Percentiles rank a stretch among this genome's conserved stretches.
Conservation (phyloP, 2,113 vertebrate genomes). For the Calyptommatus sinebrachiatus region DNA sequence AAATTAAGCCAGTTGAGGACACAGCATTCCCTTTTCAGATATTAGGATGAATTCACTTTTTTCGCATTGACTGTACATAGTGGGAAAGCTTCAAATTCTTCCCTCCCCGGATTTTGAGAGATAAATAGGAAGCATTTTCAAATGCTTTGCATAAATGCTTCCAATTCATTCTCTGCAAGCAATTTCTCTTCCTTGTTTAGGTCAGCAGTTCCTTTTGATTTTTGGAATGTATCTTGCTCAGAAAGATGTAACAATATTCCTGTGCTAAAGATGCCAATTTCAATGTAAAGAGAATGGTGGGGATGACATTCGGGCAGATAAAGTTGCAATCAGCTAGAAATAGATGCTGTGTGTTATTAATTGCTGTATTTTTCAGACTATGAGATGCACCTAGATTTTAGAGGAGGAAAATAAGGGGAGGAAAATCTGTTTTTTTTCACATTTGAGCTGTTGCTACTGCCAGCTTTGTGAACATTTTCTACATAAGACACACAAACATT, state of each 20-base stretch:
- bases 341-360: not conserved
- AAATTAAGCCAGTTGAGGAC: too few species aligned
- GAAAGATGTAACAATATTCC: not conserved
- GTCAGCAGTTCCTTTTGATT: not conserved
- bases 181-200: not conserved
- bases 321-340: not conserved
- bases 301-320: not conserved
- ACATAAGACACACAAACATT: too few species aligned
- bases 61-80: not conserved
- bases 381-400: too few species aligned
- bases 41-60: not conserved
- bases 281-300: not conserved
- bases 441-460: too few species aligned
- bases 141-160: not conserved
- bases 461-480: too few species aligned
- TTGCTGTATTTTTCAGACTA: too few species aligned
- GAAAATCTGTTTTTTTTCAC: too few species aligned
- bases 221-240: not conserved
- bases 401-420: too few species aligned
- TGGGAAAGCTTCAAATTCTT: not conserved
- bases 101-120: too few species aligned
- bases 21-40: not conserved
- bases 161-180: not conserved
- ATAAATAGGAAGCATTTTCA: not conserved
- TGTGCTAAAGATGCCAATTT: not conserved